Evolutionary conservation across 2,888 invertebrate species (phyloP).

Genomic region (Drosophila testacea): DNA sequence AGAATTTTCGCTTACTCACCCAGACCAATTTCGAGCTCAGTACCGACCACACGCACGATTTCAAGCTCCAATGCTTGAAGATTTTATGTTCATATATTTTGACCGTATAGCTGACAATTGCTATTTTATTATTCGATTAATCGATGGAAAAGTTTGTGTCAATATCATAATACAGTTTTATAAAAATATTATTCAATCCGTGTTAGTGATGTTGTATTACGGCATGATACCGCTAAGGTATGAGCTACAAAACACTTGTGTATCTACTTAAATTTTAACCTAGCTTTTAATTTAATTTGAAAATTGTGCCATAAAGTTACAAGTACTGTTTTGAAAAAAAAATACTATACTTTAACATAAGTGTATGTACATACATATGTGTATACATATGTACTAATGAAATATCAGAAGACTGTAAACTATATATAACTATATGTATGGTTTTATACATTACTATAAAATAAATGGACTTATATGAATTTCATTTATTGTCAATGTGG

Average conservation of each 20-base stretch:
- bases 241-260: background rate
- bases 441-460: no score
- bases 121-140: conserved; percentile 3
- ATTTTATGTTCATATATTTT: background rate
- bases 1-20: conserved; percentile 53
- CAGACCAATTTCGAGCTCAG: conserved; percentile 54
- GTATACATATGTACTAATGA: background rate
- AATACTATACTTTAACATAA: background rate
- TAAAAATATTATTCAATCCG: background rate
- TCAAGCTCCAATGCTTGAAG: conserved; percentile 9
- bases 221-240: conserved; percentile 4
- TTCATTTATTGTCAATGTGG: background rate
- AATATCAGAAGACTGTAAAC: background rate
- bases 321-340: background rate
- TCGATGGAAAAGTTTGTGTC: background rate
- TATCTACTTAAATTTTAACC: background rate
- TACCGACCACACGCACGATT: conserved; percentile 61
- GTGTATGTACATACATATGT: no score
- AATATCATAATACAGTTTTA: background rate
- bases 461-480: background rate
- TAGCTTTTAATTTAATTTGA: background rate
- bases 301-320: background rate
- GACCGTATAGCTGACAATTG: background rate
- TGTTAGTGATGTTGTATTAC: background rate
- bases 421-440: no score